Evolutionary conservation across 2,888 invertebrate species (phyloP).

Genomic region (Athetis lepigone): DNA sequence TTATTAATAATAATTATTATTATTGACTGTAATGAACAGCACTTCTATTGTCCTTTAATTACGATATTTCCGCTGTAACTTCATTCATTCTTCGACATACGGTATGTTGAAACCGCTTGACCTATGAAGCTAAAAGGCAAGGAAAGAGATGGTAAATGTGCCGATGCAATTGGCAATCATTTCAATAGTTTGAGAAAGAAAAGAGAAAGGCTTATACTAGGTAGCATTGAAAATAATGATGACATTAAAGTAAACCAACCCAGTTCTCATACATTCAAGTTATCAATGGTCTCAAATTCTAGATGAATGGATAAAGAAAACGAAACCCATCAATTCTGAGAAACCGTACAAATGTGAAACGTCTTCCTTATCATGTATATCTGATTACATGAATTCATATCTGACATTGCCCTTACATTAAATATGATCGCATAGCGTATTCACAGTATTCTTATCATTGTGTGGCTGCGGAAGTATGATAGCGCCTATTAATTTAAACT

Average conservation of each 20-base stretch:
- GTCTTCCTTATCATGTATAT: constrained; percentile 71
- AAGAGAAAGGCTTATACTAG: not conserved
- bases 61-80: constrained; percentile 41
- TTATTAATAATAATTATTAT: constrained; percentile 55
- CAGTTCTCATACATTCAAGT: not conserved
- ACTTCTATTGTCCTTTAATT: constrained; percentile 38
- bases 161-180: not conserved
- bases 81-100: not conserved
- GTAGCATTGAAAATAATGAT: not conserved
- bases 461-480: constrained; percentile 78
- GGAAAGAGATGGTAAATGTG: not conserved
- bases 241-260: not conserved
- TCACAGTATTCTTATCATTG: constrained; percentile 78
- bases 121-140: not conserved
- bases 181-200: not conserved
- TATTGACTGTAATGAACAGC: constrained; percentile 9
- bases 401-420: constrained; percentile 86
- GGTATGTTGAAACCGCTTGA: not conserved
- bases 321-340: constrained; percentile 35
- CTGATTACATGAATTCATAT: constrained; percentile 80
- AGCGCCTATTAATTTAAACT: constrained; percentile 58
- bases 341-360: constrained; percentile 68
- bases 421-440: constrained; percentile 68
- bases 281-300: constrained; percentile 11
- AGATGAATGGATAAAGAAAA: constrained; percentile 52